Evolutionary conservation across 2,888 invertebrate genomes (phyloP), one percentile per base, ranked within the genome.

Genomic region (Trisateles emortualis): DNA sequence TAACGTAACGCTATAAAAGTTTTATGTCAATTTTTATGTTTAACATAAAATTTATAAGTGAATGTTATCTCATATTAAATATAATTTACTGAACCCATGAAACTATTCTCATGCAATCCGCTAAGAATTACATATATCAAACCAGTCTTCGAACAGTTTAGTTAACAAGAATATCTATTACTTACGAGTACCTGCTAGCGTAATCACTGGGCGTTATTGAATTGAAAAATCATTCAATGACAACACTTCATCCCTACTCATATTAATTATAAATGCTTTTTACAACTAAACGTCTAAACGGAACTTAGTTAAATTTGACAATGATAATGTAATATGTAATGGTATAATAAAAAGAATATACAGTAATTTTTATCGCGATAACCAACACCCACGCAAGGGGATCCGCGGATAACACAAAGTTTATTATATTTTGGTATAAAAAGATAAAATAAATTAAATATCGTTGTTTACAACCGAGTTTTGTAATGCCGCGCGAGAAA

Each of bases 161-260:
- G 77, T 78, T 78, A 83, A 80, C 78, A 74, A 80, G 76, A 78
- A 74, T 74, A 79, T 84, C 81, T 76, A 74, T 78, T 75, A 76
- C 64, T 3, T 26, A 8, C 26, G 5, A 5, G 2, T 5, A 19
- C 19, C 19, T n/a, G n/a, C n/a, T n/a, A 69, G 56, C 61, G 35
- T 42, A 57, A 17, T 59, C 43, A 50, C 66, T 72, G 74, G 62
- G 63, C 64, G 64, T 64, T 71, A 64, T 75, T 74, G 74, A 72
- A 74, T 71, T 62, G 63, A 72, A 73, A 58, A 74, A 65, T 59
- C 73, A 71, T 79, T 76, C 79, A 81, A 79, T 76, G 78, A 78
- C 76, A 78, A 67, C 64, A 68, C 52, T 57, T 64, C 66, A 72
- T 69, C 61, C 62, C 68, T 68, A 72, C 71, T 60, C 19, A 19